Evolutionary conservation across 2,113 vertebrate species (phyloP), one percentile per base, ranked within the genome.

Genomic region (Notechis scutatus): DNA sequence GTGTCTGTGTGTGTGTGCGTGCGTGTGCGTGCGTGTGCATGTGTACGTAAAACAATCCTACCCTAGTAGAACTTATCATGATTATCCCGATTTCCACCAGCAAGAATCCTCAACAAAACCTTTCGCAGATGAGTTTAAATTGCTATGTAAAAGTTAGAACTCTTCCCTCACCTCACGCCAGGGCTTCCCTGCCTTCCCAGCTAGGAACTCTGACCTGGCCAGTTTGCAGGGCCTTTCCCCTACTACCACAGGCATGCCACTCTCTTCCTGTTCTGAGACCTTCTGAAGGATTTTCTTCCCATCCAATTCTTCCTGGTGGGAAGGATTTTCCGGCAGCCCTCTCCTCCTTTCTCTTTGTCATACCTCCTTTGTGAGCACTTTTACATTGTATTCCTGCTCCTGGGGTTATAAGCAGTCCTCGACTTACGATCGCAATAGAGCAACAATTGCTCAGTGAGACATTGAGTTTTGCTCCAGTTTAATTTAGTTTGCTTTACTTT

Each of bases 61-160:
- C 93, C 95, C 95, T 95, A 94, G 85, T 26, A 92, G 89, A 92
- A 92, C 26, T 91, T 91, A 69, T 96, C 90, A 92, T 94, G 92
- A 94, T 93, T 18, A 92, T 59, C 14, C 95, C 5, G 42, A 92
- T 55, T 93, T 81, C 12, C 61, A 86, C 8, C 7, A 5, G n/a
- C 20, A 88, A 39, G 87, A 34, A 88, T 39, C 20, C 9, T 34
- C 87, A 89, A 24, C 20, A 21, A 89, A 42, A 34, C 8, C 8
- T 89, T 57, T 3, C 15, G 10, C 14, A 52, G 61, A n/a, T 34
- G 23, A 86, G 3, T 29, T 26, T 55, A 47, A 47, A 57, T n/a
- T 9, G 47, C 20, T 86, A 47, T n/a, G 26, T 14, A 57, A 34
- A 91, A 47, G 23, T 91, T 50, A 55, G 21, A 39, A 52, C 5